A percentile compares a stretch with the other conserved stretches of the same genome.
Evolutionary conservation across 2,797 vertebrate species (phyloP).

Genomic region (Enteromius paludinosus): DNA sequence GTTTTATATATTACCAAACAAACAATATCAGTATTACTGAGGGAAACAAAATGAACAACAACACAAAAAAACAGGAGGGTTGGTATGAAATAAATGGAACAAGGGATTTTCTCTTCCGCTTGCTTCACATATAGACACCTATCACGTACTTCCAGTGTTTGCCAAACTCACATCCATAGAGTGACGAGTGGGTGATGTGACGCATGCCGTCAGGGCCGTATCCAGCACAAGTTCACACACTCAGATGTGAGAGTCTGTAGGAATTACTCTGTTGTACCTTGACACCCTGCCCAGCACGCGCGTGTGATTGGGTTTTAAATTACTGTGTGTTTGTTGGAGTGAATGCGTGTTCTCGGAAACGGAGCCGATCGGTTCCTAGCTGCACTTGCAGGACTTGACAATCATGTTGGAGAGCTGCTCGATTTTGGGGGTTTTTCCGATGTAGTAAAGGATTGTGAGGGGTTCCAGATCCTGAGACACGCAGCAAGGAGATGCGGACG

Average conservation of each 20-base stretch:
- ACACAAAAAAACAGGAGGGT: constrained; percentile 68
- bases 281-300: constrained; percentile 40
- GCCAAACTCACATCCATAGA: constrained; percentile 70
- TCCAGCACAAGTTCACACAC: constrained; percentile 45
- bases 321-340: constrained; percentile 43
- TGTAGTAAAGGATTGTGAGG: constrained; percentile 95
- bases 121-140: constrained; percentile 93
- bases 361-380: constrained; percentile 78
- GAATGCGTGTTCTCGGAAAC: constrained; percentile 61
- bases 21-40: constrained; percentile 39
- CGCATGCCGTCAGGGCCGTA: constrained; percentile 70
- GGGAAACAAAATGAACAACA: constrained; percentile 63
- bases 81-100: constrained; percentile 78
- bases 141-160: constrained; percentile 98
- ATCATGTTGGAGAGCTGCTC: constrained; percentile 99
- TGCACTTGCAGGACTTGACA: constrained; percentile 98
- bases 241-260: constrained; percentile 49
- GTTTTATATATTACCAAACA: constrained; percentile 42
- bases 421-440: constrained; percentile 95
- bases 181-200: constrained; percentile 70
- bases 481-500: constrained; percentile 93
- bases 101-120: constrained; percentile 81
- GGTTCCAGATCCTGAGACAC: constrained; percentile 96
- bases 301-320: constrained; percentile 57
- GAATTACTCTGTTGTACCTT: constrained; percentile 38